Conservation (phyloP, 2,888 invertebrate genomes). For the Byasa hedistus region DNA sequence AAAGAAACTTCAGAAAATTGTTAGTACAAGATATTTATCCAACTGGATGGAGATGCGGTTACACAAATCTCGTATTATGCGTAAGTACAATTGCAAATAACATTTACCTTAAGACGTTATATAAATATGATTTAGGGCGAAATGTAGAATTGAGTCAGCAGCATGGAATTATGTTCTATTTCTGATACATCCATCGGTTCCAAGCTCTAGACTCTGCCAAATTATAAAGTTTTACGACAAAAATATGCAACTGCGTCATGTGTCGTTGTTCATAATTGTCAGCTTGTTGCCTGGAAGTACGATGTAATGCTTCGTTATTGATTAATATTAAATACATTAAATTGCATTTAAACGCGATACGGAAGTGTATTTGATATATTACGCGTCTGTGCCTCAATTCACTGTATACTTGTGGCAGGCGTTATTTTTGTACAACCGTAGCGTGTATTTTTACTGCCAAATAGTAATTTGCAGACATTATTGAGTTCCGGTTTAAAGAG, state of each 20-base stretch:
- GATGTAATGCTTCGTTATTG: not conserved
- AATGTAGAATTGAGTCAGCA: conserved; percentile 54
- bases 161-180: conserved; percentile 69
- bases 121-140: conserved; percentile 38
- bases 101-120: conserved; percentile 19
- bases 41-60: too few species aligned
- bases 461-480: too few species aligned
- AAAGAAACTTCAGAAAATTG: too few species aligned
- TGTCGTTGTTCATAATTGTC: conserved; percentile 30
- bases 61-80: not conserved
- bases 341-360: too few species aligned
- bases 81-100: conserved; percentile 11
- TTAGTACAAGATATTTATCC: too few species aligned
- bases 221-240: conserved; percentile 71
- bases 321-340: too few species aligned
- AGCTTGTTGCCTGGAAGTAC: conserved; percentile 10
- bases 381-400: too few species aligned
- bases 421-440: too few species aligned
- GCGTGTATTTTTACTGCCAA: too few species aligned
- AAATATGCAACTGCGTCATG: conserved; percentile 65
- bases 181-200: conserved; percentile 61
- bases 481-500: too few species aligned
- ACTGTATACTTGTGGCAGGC: too few species aligned
- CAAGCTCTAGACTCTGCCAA: conserved; percentile 67
- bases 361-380: too few species aligned